Conservation (phyloP, 2,888 invertebrate genomes). For the Caenorhabditis imperialis region DNA sequence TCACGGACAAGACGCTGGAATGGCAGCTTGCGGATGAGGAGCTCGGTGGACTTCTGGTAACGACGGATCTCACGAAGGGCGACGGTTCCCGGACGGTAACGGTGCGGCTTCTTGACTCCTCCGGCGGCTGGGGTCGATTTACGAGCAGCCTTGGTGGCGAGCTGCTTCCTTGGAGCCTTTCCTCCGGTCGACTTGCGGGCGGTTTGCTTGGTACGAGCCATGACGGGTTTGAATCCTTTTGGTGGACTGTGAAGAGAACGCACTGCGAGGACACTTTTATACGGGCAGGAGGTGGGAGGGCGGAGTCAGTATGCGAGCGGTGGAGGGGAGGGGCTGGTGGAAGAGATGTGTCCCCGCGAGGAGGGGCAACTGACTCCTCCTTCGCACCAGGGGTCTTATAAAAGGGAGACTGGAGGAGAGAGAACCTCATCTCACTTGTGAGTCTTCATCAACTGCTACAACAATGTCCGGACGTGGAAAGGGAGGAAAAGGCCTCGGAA, state of each 20-base stretch:
- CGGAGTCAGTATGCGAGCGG: too few relatives aligned
- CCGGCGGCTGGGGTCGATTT: slow-evolving; percentile 95
- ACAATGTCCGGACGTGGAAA: slow-evolving; percentile 87
- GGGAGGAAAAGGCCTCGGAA: slow-evolving; percentile 87
- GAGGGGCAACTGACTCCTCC: too few relatives aligned
- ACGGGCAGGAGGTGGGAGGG: too few relatives aligned
- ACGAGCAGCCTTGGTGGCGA: slow-evolving; percentile 82
- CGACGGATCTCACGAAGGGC: slow-evolving; percentile 96
- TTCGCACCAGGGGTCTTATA: too few relatives aligned
- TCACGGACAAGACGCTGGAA: slow-evolving; percentile 65
- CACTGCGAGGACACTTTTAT: too few relatives aligned
- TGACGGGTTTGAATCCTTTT: too few relatives aligned
- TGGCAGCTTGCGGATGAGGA: slow-evolving; percentile 64
- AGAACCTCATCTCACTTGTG: slow-evolving; percentile 9
- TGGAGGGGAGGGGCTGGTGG: too few relatives aligned
- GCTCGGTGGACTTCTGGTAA: slow-evolving; percentile 87
- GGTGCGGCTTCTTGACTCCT: slow-evolving; percentile 90
- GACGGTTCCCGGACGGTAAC: slow-evolving; percentile 94
- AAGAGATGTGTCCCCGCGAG: too few relatives aligned
- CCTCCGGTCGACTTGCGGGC: slow-evolving; percentile 68
- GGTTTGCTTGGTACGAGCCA: slow-evolving; percentile 70
- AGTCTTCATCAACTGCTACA: slow-evolving; percentile 4
- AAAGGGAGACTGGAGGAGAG: too few relatives aligned
- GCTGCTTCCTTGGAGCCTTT: slow-evolving; percentile 66
- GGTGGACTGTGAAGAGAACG: too few relatives aligned